A percentile compares a stretch with the other conserved stretches of the same genome.
phyloP scores from a whole-genome alignment of 2,113 vertebrate species.

The Amblyornis subalaris region DNA sequence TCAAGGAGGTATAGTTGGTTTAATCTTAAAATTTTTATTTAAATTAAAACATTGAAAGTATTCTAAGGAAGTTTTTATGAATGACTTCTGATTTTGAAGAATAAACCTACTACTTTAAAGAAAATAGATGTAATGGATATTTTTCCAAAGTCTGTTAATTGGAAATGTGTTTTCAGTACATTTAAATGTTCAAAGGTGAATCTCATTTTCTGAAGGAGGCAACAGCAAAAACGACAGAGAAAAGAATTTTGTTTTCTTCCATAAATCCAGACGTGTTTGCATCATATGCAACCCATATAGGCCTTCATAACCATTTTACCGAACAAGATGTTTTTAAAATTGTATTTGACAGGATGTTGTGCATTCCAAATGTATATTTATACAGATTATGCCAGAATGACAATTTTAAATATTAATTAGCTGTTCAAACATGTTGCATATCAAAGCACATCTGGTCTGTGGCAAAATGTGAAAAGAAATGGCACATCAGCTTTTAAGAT shows the following conservation, averaged over 20 bases:
- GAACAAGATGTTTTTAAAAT: not conserved
- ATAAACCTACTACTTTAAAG: not conserved
- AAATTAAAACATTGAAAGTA: not conserved
- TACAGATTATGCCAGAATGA: not conserved
- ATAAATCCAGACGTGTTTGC: not conserved
- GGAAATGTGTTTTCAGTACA: not conserved
- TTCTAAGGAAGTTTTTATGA: not conserved
- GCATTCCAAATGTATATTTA: not conserved
- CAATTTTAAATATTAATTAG: constrained; percentile 56
- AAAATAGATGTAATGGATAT: not conserved
- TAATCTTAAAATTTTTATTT: not conserved
- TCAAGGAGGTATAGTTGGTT: not conserved
- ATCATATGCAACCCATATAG: not conserved
- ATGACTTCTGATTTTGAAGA: not conserved
- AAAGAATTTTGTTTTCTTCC: not conserved
- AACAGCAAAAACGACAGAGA: not conserved
- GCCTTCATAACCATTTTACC: not conserved
- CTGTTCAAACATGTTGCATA: constrained; percentile 2
- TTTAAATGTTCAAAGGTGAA: not conserved
- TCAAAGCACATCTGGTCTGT: constrained; percentile 54
- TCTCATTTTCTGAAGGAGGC: not conserved
- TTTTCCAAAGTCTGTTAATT: not conserved
- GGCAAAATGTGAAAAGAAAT: constrained; percentile 36
- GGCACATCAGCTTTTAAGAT: constrained; percentile 19
- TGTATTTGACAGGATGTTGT: not conserved